Conservation (phyloP, 2,888 invertebrate genomes). For the Eurytoma adleriae region DNA sequence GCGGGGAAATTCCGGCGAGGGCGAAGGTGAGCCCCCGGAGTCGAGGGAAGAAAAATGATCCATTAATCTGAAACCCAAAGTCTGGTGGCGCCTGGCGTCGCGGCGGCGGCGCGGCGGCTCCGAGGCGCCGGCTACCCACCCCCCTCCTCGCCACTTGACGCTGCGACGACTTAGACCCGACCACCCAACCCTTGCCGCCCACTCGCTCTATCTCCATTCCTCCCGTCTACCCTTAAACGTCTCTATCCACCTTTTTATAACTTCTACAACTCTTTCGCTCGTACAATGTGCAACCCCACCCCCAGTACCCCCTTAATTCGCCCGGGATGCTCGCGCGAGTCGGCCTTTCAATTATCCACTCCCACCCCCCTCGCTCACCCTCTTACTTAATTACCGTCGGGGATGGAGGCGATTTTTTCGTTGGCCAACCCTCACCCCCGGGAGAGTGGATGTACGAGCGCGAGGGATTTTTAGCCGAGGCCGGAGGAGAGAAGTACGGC, state of each 20-base stretch:
- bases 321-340: not conserved
- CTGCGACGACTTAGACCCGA: constrained; percentile 55
- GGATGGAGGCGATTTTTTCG: constrained; percentile 24
- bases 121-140: constrained; percentile 62
- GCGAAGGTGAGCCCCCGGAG: constrained; percentile 65
- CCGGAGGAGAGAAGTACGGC: constrained; percentile 11
- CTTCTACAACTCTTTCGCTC: constrained; percentile 48
- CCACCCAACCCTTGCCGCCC: constrained; percentile 34
- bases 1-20: constrained; percentile 58
- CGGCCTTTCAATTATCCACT: constrained; percentile 35
- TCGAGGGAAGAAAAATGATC: constrained; percentile 85
- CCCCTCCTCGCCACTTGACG: constrained; percentile 61
- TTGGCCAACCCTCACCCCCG: not conserved
- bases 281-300: not conserved
- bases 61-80: constrained; percentile 89
- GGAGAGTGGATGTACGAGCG: not conserved
- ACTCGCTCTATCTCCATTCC: not conserved
- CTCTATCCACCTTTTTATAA: constrained; percentile 52
- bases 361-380: constrained; percentile 6
- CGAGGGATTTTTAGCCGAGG: not conserved
- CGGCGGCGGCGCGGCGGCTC: constrained; percentile 69
- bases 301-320: not conserved
- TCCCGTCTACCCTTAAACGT: constrained; percentile 47
- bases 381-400: constrained; percentile 47
- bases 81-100: constrained; percentile 85